Percentiles rank a stretch among this genome's conserved stretches.
These are phyloP conservation scores for Pundamilia nyererei DNA, from an alignment of 2,113 vertebrate genomes.

Conservation along the genomic window DNA sequence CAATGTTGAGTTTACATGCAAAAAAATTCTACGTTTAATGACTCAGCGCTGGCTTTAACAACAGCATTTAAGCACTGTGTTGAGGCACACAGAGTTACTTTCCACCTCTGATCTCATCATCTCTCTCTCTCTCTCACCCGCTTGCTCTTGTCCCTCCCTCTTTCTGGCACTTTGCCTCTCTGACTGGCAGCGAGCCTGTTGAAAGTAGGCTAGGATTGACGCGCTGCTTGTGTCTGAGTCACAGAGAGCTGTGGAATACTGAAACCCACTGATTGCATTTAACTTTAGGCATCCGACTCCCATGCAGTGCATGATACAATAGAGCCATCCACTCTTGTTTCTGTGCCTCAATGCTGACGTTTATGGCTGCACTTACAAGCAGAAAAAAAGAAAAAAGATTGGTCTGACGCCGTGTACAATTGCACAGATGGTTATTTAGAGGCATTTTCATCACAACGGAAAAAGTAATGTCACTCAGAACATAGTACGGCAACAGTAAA, in stretches of 20 bases:
- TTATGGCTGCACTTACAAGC: conserved; percentile 19
- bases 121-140: conserved; percentile 24
- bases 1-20: not conserved
- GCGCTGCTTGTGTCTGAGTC: conserved; percentile 71
- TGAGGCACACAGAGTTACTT: not conserved
- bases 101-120: conserved; percentile 43
- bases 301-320: conserved; percentile 62
- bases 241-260: conserved; percentile 62
- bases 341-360: conserved; percentile 50
- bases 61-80: not conserved
- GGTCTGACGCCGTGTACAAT: conserved; percentile 8
- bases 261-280: conserved; percentile 71
- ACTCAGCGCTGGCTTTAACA: not conserved
- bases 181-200: conserved; percentile 63
- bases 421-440: conserved; percentile 2
- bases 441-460: not conserved
- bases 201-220: conserved; percentile 75
- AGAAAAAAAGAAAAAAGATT: conserved; percentile 2
- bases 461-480: not conserved
- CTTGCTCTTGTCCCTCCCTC: conserved; percentile 34
- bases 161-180: conserved; percentile 53
- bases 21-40: not conserved
- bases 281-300: conserved; percentile 63
- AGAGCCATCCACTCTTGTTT: conserved; percentile 46
- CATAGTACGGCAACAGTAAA: not conserved